These are phyloP conservation scores for Podargus strigoides DNA, from an alignment of 2,797 vertebrate genomes.

Conservation along the genomic window DNA sequence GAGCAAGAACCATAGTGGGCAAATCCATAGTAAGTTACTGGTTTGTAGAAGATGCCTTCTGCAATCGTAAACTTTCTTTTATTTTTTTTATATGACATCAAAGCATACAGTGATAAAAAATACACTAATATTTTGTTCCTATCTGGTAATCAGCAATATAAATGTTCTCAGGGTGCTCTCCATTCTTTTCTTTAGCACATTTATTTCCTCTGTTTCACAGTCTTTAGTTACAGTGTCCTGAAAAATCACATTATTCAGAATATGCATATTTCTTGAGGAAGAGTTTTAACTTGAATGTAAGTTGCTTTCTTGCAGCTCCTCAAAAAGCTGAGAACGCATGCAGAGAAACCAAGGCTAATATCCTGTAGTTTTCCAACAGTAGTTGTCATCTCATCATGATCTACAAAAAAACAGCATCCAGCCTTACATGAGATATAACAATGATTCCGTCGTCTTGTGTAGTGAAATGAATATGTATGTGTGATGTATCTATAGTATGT, in stretches of 20 bases:
- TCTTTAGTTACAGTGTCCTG: neutral
- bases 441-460: neutral
- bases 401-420: neutral
- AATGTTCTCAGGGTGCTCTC: neutral
- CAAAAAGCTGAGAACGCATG: neutral
- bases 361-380: constrained; percentile 6
- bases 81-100: neutral
- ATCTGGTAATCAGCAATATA: neutral
- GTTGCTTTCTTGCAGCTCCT: neutral
- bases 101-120: neutral
- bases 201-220: neutral
- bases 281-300: neutral
- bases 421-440: neutral
- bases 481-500: neutral
- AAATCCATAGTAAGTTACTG: neutral
- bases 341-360: neutral
- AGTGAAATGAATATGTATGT: neutral
- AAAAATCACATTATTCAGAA: neutral
- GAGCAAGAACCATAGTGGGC: neutral
- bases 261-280: neutral
- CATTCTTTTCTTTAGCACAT: neutral
- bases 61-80: neutral
- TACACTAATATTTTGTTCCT: neutral
- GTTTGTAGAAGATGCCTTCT: neutral
- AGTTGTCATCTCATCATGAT: neutral